phyloP scores from a whole-genome alignment of 2,888 invertebrate genomes.

The Nomada flava region DNA sequence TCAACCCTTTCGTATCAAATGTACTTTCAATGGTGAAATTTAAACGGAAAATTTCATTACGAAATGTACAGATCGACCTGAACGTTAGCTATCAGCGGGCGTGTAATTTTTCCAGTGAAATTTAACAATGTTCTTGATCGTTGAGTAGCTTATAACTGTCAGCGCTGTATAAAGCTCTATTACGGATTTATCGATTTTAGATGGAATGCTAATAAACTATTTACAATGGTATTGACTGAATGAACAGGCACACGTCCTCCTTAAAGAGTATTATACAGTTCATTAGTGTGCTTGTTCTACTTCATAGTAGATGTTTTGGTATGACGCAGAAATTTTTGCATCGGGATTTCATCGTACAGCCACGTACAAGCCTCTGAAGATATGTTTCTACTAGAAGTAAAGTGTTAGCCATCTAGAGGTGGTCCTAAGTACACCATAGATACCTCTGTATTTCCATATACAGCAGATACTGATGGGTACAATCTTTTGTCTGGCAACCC shows the following conservation, averaged over 20 bases:
- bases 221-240: constrained; percentile 67
- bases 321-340: constrained; percentile 54
- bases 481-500: constrained; percentile 96
- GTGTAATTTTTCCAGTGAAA: constrained; percentile 7
- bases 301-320: constrained; percentile 66
- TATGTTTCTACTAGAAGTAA: constrained; percentile 52
- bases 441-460: constrained; percentile 99
- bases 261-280: constrained; percentile 58
- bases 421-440: constrained; percentile 99
- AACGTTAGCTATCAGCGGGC: background rate
- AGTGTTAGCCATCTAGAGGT: constrained; percentile 95
- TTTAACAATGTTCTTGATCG: constrained; percentile 1
- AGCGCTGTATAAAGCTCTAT: constrained; percentile 30
- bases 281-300: constrained; percentile 68
- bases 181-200: constrained; percentile 34
- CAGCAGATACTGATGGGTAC: constrained; percentile 98
- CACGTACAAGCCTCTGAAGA: constrained; percentile 48
- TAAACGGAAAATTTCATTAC: constrained; percentile 12
- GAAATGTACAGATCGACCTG: constrained; percentile 8
- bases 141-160: constrained; percentile 43
- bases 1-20: constrained; percentile 12
- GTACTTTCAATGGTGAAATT: constrained; percentile 29
- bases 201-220: constrained; percentile 64
- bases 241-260: constrained; percentile 60
- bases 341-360: constrained; percentile 48